These are phyloP conservation scores for Callosobruchus maculatus DNA, from an alignment of 2,888 invertebrate species.

Conservation along the genomic window DNA sequence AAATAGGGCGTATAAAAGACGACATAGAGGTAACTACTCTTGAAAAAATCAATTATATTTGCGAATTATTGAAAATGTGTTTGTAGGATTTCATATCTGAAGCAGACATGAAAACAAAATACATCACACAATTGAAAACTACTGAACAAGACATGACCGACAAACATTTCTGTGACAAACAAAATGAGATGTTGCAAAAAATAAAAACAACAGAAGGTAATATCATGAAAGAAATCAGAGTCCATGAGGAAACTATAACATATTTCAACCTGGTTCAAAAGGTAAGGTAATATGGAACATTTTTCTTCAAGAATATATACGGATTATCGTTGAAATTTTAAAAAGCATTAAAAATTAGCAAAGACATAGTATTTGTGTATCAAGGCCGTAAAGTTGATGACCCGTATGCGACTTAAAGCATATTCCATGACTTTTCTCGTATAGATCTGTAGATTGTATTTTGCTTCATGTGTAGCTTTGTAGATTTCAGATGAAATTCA, in stretches of 20 bases:
- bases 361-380: too few relatives aligned
- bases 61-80: not conserved
- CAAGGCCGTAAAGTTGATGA: too few relatives aligned
- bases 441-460: too few relatives aligned
- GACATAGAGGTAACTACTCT: constrained; percentile 29
- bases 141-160: constrained; percentile 45
- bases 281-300: too few relatives aligned
- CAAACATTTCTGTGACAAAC: constrained; percentile 31
- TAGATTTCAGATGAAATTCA: too few relatives aligned
- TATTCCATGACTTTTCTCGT: too few relatives aligned
- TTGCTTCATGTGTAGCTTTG: too few relatives aligned
- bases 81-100: constrained; percentile 37
- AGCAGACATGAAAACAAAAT: constrained; percentile 34
- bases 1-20: constrained; percentile 38
- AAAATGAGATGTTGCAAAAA: constrained; percentile 12
- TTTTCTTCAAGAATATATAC: too few relatives aligned
- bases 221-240: constrained; percentile 43
- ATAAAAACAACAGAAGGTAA: constrained; percentile 36
- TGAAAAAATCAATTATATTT: not conserved
- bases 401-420: too few relatives aligned
- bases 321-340: too few relatives aligned
- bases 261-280: constrained; percentile 38
- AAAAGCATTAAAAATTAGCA: too few relatives aligned
- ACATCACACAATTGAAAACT: constrained; percentile 41
- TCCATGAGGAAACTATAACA: constrained; percentile 40